Evolutionary conservation across 1,140 invertebrate species (phyloP).

Genomic region (Sarcophaga peregrina): DNA sequence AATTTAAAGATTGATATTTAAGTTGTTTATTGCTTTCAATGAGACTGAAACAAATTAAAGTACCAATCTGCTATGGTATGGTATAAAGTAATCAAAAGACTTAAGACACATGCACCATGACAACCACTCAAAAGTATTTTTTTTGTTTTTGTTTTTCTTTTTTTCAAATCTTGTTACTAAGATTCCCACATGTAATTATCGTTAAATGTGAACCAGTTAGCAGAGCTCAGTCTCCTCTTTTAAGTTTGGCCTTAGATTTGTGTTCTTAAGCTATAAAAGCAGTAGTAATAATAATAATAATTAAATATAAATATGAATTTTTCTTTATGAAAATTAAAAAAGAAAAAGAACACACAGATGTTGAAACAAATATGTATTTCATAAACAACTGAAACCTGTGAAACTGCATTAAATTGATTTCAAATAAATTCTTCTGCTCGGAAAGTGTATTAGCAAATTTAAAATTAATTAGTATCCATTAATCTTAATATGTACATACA

Average conservation of each 20-base stretch:
- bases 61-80: not conserved
- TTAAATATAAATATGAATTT: no score
- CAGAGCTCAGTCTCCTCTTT: not conserved
- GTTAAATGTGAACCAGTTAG: not conserved
- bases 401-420: not conserved
- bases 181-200: constrained; percentile 8
- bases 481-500: not conserved
- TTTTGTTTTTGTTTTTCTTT: not conserved
- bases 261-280: not conserved
- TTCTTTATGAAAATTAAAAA: not conserved
- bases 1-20: not conserved
- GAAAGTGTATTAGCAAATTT: not conserved
- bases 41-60: constrained; percentile 9
- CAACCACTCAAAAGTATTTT: not conserved
- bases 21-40: not conserved
- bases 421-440: not conserved
- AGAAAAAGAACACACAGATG: no score
- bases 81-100: constrained; percentile 15
- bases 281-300: not conserved
- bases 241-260: constrained; percentile 2
- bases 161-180: not conserved
- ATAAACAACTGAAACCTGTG: not conserved
- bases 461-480: not conserved
- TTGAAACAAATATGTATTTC: no score
- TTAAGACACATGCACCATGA: constrained; percentile 25